phyloP scores from a whole-genome alignment of 2,888 invertebrate genomes.

The Seira ritae region DNA sequence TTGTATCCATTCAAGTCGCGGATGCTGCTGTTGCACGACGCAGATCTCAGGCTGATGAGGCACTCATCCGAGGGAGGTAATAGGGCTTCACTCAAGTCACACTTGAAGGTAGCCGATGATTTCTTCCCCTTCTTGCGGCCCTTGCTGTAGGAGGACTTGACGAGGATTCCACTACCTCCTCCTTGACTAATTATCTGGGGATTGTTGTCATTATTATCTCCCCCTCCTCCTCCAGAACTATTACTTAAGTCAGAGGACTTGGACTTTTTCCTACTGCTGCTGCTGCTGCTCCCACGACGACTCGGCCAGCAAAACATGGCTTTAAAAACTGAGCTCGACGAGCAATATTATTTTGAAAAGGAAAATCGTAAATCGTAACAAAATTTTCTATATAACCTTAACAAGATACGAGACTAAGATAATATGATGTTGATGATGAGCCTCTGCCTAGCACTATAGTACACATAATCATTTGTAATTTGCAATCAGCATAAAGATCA shows the following conservation, averaged over 20 bases:
- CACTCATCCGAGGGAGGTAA: conserved; percentile 63
- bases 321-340: conserved; percentile 18
- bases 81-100: conserved; percentile 69
- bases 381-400: no score
- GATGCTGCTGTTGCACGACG: conserved; percentile 60
- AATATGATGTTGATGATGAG: no score
- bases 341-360: no score
- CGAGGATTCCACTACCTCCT: conserved; percentile 43
- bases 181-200: conserved; percentile 16
- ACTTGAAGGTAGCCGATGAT: conserved; percentile 62
- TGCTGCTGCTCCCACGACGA: conserved; percentile 55
- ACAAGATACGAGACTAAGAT: no score
- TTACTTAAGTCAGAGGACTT: conserved; percentile 51
- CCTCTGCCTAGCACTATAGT: no score
- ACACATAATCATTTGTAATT: no score
- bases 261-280: conserved; percentile 52
- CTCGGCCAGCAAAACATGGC: conserved; percentile 71
- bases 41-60: conserved; percentile 56
- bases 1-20: conserved; percentile 48
- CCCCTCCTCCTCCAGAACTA: conserved; percentile 2
- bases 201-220: conserved; percentile 3
- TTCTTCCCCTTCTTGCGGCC: conserved; percentile 39
- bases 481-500: no score
- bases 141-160: conserved; percentile 40
- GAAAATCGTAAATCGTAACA: no score